A percentile compares a stretch with the other conserved stretches of the same genome.
Conservation (phyloP, 2,113 vertebrate species). For the Mungos mungo region DNA sequence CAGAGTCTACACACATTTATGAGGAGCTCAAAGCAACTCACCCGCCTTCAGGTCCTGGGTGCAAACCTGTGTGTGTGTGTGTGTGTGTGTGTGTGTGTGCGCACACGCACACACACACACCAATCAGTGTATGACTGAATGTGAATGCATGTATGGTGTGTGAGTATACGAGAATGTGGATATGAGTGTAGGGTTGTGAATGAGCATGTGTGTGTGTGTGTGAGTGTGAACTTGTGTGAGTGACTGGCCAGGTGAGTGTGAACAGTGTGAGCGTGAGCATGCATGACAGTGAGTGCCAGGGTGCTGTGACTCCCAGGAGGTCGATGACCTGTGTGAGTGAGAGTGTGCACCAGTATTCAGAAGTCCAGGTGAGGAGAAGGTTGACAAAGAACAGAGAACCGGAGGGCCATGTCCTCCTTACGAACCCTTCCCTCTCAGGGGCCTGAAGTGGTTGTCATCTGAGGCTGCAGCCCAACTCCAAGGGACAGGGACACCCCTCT, state of each 20-base stretch:
- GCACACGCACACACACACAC: neutral
- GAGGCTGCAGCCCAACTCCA: neutral
- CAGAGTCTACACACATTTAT: neutral
- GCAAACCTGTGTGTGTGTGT: neutral
- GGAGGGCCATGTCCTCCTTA: rapidly evolving
- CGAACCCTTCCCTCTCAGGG: too few relatives aligned
- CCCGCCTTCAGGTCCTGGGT: neutral
- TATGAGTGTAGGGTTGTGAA: neutral
- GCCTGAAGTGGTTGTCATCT: neutral
- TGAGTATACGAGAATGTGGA: neutral
- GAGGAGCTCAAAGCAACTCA: neutral
- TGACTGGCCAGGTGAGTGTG: neutral
- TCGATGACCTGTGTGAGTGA: neutral
- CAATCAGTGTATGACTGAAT: neutral
- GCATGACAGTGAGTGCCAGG: neutral
- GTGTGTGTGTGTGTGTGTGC: too few relatives aligned
- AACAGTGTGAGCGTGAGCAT: neutral
- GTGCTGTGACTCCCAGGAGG: neutral
- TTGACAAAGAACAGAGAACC: neutral
- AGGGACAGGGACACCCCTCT: neutral
- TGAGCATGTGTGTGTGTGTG: neutral
- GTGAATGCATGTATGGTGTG: neutral
- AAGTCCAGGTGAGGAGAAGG: neutral
- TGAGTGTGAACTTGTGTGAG: neutral
- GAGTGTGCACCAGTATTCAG: rapidly evolving